These are phyloP conservation scores for Dynastes grantii DNA, from an alignment of 2,888 invertebrate genomes.

Conservation along the genomic window DNA sequence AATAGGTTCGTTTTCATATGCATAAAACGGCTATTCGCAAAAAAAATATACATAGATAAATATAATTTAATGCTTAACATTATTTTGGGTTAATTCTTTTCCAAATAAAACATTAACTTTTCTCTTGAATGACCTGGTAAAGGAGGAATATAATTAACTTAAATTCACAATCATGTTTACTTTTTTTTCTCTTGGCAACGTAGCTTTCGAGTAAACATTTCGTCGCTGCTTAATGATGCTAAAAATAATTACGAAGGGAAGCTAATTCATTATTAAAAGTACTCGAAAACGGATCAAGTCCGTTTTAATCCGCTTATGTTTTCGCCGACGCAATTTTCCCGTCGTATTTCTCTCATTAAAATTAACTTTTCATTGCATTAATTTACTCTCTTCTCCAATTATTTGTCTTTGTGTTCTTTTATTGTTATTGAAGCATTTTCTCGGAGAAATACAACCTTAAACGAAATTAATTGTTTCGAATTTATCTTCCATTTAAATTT, in stretches of 20 bases:
- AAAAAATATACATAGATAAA: slow-evolving; percentile 6
- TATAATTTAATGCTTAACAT: not conserved
- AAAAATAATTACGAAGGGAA: not conserved
- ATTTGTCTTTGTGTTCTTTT: no score
- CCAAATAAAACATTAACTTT: no score
- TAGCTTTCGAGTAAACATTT: not conserved
- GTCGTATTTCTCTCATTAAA: no score
- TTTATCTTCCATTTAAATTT: no score
- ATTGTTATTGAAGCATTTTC: no score
- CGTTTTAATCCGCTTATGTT: not conserved
- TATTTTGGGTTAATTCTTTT: no score
- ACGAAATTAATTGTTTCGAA: no score
- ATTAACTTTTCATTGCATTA: no score
- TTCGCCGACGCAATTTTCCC: no score
- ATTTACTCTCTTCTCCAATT: no score
- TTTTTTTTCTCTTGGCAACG: not conserved
- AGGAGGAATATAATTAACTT: not conserved
- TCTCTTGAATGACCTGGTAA: no score
- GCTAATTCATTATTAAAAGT: slow-evolving; percentile 8
- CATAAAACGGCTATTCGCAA: not conserved
- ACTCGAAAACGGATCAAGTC: not conserved
- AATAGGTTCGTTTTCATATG: not conserved
- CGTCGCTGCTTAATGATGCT: not conserved
- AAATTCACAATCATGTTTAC: not conserved
- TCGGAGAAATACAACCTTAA: no score